Evolutionary conservation across 2,113 vertebrate species (phyloP).

Genomic region (Acanthisitta chloris): DNA sequence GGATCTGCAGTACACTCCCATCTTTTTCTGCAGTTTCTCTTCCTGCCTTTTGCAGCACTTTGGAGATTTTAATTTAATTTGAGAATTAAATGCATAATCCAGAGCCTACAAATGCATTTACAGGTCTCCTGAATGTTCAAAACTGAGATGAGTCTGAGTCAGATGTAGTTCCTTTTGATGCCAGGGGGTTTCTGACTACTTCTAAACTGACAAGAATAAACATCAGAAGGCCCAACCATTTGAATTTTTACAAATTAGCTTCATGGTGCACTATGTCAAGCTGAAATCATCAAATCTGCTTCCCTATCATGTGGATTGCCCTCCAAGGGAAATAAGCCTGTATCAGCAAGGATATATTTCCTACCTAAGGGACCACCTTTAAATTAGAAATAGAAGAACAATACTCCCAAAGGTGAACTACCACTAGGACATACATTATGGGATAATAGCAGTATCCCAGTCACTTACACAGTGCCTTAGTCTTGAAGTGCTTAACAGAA

Average conservation of each 20-base stretch:
- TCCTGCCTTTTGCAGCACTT: not conserved
- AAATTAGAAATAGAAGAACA: not conserved
- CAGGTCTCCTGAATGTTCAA: not conserved
- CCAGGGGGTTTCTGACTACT: not conserved
- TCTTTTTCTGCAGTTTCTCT: not conserved
- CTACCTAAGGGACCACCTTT: not conserved
- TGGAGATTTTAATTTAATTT: not conserved
- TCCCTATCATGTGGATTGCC: not conserved
- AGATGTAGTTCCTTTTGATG: not conserved
- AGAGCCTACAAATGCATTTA: not conserved
- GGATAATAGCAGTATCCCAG: not conserved
- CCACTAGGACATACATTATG: not conserved
- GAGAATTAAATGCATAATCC: not conserved
- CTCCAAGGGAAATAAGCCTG: not conserved
- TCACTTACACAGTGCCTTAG: not conserved
- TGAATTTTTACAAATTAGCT: not conserved
- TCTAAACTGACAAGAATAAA: not conserved
- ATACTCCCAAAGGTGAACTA: not conserved
- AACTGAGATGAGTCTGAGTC: not conserved
- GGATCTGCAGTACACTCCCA: not conserved
- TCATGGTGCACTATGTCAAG: not conserved
- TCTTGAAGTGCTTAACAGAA: not conserved
- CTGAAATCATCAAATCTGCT: not conserved
- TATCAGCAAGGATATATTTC: not conserved
- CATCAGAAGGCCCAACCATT: not conserved